phyloP scores from a whole-genome alignment of 2,113 vertebrate species.

The Melanerpes formicivorus region DNA sequence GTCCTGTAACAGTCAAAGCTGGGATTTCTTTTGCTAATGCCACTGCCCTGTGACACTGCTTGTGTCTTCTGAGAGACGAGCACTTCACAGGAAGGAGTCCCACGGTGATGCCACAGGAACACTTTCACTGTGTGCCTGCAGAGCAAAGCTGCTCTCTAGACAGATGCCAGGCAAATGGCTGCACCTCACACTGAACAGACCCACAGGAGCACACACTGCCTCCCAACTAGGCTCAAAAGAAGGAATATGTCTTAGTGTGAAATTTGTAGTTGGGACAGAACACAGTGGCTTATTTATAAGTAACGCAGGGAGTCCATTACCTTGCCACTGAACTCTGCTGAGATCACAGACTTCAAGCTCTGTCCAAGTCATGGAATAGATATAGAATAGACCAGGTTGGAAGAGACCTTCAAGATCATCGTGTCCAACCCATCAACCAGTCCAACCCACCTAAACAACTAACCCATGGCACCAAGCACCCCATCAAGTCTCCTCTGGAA shows the following conservation, averaged over 20 bases:
- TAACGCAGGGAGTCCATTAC: background rate
- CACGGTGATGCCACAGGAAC: background rate
- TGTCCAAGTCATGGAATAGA: background rate
- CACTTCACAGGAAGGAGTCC: background rate
- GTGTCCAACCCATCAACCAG: too few species aligned
- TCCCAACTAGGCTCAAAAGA: accelerated
- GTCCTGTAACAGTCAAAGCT: background rate
- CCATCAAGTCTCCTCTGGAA: too few species aligned
- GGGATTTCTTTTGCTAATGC: background rate
- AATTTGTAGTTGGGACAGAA: background rate
- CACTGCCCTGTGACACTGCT: background rate
- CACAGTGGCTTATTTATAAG: background rate
- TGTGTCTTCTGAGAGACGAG: background rate
- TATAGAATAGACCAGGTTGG: too few species aligned
- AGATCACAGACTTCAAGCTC: background rate
- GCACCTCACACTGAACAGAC: background rate
- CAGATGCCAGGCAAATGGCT: background rate
- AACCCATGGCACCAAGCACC: too few species aligned
- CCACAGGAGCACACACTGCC: background rate
- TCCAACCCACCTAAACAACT: too few species aligned
- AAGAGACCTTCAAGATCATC: too few species aligned
- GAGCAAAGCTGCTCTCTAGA: background rate
- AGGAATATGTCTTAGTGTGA: background rate
- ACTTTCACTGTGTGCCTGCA: background rate
- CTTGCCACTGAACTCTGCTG: background rate